Percentiles rank a stretch among this genome's conserved stretches.
These are phyloP conservation scores for Chitala chitala DNA, from an alignment of 2,113 vertebrate genomes.

Conservation along the genomic window DNA sequence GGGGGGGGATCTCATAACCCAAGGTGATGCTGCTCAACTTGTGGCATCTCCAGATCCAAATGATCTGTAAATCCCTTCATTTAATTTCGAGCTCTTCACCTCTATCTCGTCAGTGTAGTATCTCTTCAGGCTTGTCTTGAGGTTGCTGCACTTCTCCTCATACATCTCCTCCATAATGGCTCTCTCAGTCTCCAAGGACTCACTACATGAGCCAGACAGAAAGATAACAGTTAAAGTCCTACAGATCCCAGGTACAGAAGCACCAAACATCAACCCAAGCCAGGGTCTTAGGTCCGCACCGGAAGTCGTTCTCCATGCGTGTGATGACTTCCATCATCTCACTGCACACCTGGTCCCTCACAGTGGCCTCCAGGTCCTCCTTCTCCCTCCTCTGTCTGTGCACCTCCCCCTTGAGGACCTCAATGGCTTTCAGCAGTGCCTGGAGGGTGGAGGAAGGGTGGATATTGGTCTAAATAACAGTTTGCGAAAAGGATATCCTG, in stretches of 20 bases:
- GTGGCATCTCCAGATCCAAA: too few relatives aligned
- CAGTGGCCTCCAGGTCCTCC: constrained; percentile 69
- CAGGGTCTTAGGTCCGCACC: constrained; percentile 52
- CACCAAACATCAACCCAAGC: neutral
- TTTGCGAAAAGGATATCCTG: neutral
- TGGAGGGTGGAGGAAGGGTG: too few relatives aligned
- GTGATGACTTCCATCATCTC: constrained; percentile 84
- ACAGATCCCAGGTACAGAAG: too few relatives aligned
- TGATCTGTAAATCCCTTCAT: too few relatives aligned
- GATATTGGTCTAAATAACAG: too few relatives aligned
- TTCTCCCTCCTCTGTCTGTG: constrained; percentile 78
- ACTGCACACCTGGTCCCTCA: constrained; percentile 83
- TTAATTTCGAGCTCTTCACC: too few relatives aligned
- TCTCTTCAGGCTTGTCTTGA: constrained; percentile 76
- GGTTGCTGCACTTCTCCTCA: constrained; percentile 75
- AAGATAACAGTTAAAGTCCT: too few relatives aligned
- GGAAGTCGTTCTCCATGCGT: constrained; percentile 77
- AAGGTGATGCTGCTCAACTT: too few relatives aligned
- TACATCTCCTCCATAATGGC: constrained; percentile 76
- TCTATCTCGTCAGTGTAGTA: constrained; percentile 82
- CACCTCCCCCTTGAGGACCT: constrained; percentile 74
- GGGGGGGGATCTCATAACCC: too few relatives aligned
- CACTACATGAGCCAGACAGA: constrained; percentile 53
- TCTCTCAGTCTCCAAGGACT: constrained; percentile 73
- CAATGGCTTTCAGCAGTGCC: constrained; percentile 75